Percentiles rank a stretch among this genome's conserved stretches.
phyloP scores from a whole-genome alignment of 2,113 vertebrate species.

The Melospiza melodia region DNA sequence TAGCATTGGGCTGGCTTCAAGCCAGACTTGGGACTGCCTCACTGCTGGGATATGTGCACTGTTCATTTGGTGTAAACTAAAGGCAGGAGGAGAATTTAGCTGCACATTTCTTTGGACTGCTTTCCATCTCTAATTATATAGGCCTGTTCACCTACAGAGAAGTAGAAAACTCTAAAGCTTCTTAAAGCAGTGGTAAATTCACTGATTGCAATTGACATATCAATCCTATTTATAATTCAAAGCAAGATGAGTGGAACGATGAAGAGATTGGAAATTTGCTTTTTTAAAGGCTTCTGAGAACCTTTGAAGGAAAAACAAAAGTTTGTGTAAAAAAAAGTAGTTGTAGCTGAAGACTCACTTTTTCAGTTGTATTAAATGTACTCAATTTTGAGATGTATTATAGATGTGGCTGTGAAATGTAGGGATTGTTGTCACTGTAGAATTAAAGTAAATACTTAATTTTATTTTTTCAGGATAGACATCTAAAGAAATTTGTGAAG shows the following conservation, averaged over 20 bases:
- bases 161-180: not conserved
- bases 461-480: not conserved
- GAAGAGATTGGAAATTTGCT: not conserved
- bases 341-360: not conserved
- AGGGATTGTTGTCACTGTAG: not conserved
- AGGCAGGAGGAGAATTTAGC: not conserved
- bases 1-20: not conserved
- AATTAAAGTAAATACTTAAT: not conserved
- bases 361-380: not conserved
- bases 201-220: not conserved
- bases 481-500: not conserved
- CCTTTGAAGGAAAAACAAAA: not conserved
- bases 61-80: not conserved
- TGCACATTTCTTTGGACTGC: not conserved
- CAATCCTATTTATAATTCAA: not conserved
- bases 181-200: not conserved
- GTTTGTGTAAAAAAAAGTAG: fast-evolving
- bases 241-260: not conserved
- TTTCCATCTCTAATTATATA: not conserved
- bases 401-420: not conserved
- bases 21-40: not conserved
- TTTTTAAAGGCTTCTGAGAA: not conserved
- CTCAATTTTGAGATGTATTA: not conserved
- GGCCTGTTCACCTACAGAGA: not conserved
- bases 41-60: not conserved